A percentile compares a stretch with the other conserved stretches of the same genome.
Evolutionary conservation across 2,888 invertebrate species (phyloP).

Genomic region (Nephrotoma flavescens): DNA sequence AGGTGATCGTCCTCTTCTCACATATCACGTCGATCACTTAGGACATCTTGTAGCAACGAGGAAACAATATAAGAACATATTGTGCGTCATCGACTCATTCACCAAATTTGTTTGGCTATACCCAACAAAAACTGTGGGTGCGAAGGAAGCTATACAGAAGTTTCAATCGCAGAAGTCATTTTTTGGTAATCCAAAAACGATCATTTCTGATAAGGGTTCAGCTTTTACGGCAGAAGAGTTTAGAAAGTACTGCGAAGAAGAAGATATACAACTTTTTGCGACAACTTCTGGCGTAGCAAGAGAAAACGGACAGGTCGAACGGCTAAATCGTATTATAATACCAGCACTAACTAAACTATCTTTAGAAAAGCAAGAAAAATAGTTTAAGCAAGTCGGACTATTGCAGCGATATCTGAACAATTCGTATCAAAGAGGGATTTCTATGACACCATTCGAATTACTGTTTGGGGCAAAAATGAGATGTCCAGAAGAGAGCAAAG

Average conservation of each 20-base stretch:
- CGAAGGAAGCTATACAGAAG: conserved; percentile 18
- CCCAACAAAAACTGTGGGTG: conserved; percentile 13
- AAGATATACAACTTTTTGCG: conserved; percentile 18
- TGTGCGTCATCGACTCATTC: not conserved
- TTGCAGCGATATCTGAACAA: conserved; percentile 18
- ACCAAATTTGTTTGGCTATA: not conserved
- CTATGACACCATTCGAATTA: conserved; percentile 8
- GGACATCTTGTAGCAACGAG: conserved; percentile 18
- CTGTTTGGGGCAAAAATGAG: conserved; percentile 7
- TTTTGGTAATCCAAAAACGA: conserved; percentile 22
- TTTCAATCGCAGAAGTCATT: conserved; percentile 16
- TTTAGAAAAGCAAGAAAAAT: conserved; percentile 18
- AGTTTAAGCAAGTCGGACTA: conserved; percentile 15
- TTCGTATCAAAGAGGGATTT: conserved; percentile 1
- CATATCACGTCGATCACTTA: conserved; percentile 13
- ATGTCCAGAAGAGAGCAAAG: not conserved
- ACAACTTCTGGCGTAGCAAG: conserved; percentile 19
- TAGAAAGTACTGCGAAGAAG: conserved; percentile 19
- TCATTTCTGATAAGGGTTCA: conserved; percentile 21
- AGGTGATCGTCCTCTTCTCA: conserved; percentile 16
- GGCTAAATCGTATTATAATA: conserved; percentile 16
- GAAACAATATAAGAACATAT: conserved; percentile 15
- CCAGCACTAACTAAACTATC: conserved; percentile 21
- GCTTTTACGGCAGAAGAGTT: conserved; percentile 24
- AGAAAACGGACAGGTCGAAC: conserved; percentile 24